phyloP scores from a whole-genome alignment of 2,797 vertebrate genomes.

The Salmo trutta region DNA sequence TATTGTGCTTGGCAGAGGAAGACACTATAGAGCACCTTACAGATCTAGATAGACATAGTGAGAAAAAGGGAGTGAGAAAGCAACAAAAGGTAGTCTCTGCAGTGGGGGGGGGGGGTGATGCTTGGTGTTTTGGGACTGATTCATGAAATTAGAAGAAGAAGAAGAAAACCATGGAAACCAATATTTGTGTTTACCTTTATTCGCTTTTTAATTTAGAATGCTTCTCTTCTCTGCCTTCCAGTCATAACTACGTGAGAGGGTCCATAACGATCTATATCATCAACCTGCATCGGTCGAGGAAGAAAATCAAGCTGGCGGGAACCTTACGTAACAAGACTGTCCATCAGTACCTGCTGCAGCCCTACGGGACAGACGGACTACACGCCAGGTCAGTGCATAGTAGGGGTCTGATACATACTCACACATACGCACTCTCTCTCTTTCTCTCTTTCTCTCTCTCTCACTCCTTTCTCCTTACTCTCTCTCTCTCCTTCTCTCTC shows the following conservation, averaged over 20 bases:
- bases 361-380: conserved; percentile 89
- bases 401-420: too few relatives aligned
- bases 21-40: conserved; percentile 46
- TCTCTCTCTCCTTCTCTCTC: too few relatives aligned
- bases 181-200: background rate
- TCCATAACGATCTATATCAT: conserved; percentile 98
- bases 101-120: too few relatives aligned
- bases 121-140: background rate
- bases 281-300: conserved; percentile 95
- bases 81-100: too few relatives aligned
- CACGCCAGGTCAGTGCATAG: conserved; percentile 83
- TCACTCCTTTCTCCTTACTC: too few relatives aligned
- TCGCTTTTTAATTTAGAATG: background rate
- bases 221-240: conserved; percentile 51
- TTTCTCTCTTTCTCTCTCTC: too few relatives aligned
- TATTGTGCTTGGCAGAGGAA: conserved; percentile 51
- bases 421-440: background rate
- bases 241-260: conserved; percentile 93
- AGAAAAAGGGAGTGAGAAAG: background rate
- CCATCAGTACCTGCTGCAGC: conserved; percentile 96
- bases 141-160: background rate
- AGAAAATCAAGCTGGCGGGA: conserved; percentile 98
- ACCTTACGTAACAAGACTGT: conserved; percentile 94
- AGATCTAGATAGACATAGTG: conserved; percentile 48
- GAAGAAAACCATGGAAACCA: background rate